Evolutionary conservation across 2,113 vertebrate species (phyloP).

Genomic region (Dissostichus mawsoni): DNA sequence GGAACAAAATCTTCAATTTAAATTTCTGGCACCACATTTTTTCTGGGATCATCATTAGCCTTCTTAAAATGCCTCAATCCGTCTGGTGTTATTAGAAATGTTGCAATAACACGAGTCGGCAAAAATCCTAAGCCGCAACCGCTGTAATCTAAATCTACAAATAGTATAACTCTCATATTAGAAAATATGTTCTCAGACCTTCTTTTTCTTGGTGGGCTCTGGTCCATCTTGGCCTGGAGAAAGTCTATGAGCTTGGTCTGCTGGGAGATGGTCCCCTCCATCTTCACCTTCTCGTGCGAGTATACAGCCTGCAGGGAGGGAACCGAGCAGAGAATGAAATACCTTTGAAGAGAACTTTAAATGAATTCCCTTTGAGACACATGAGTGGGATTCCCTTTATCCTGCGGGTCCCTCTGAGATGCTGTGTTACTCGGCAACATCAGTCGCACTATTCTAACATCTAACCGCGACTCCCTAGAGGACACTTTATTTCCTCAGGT

Average conservation of each 20-base stretch:
- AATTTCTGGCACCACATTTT: no score
- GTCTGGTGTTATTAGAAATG: no score
- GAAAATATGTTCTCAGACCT: slow-evolving; percentile 83
- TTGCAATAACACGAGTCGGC: no score
- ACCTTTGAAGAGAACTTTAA: slow-evolving; percentile 27
- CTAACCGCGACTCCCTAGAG: slow-evolving; percentile 18
- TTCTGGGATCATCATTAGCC: no score
- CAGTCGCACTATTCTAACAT: slow-evolving; percentile 17
- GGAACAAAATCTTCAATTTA: no score
- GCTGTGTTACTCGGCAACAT: slow-evolving; percentile 23
- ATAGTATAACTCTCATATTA: no score
- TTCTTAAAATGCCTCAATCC: no score
- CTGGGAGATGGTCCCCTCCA: slow-evolving; percentile 99
- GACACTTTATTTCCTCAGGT: slow-evolving; percentile 1
- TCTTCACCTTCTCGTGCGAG: slow-evolving; percentile 99
- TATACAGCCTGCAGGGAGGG: slow-evolving; percentile 90
- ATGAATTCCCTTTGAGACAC: slow-evolving; percentile 29
- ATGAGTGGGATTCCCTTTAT: slow-evolving; percentile 17
- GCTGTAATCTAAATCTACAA: no score
- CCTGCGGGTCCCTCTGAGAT: slow-evolving; percentile 7
- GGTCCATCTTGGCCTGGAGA: slow-evolving; percentile 99
- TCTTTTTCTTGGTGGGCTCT: slow-evolving; percentile 98
- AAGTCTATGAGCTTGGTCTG: slow-evolving; percentile 99
- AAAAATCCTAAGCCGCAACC: no score
- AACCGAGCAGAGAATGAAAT: slow-evolving; percentile 46